These are phyloP conservation scores for Caenorhabditis panamensis DNA, from an alignment of 2,888 invertebrate genomes.

Conservation along the genomic window DNA sequence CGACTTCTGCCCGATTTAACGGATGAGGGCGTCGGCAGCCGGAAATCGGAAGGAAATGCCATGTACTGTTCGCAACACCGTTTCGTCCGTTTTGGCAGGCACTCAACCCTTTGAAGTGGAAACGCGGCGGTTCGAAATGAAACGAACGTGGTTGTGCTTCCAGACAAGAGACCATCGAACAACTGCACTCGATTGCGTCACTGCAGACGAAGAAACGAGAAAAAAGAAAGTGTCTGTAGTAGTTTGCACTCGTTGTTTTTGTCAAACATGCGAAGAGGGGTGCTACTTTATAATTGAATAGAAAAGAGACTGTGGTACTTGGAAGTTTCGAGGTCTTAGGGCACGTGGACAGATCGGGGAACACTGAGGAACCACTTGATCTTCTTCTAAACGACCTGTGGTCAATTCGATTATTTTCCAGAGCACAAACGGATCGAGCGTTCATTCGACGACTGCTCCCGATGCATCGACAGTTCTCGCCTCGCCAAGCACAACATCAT, in stretches of 20 bases:
- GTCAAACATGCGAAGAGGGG: not conserved
- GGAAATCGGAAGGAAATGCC: not conserved
- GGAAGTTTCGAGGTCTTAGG: slow-evolving; percentile 14
- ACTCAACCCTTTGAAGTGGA: slow-evolving; percentile 41
- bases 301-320: slow-evolving; percentile 1
- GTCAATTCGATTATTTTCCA: slow-evolving; percentile 67
- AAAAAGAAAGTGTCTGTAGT: slow-evolving; percentile 16
- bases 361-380: slow-evolving; percentile 26
- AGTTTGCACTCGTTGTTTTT: slow-evolving; percentile 38
- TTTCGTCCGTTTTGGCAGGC: not conserved
- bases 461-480: slow-evolving; percentile 89
- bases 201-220: not conserved
- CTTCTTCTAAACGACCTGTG: slow-evolving; percentile 7
- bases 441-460: slow-evolving; percentile 88
- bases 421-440: slow-evolving; percentile 87
- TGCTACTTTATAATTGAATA: not conserved
- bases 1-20: not conserved
- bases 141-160: not conserved
- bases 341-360: slow-evolving; percentile 17
- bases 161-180: not conserved
- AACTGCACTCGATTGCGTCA: slow-evolving; percentile 11
- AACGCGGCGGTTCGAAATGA: slow-evolving; percentile 23
- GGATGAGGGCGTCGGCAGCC: not conserved
- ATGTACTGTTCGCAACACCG: slow-evolving; percentile 16
- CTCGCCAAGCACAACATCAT: slow-evolving; percentile 91